phyloP scores from a whole-genome alignment of 2,113 vertebrate genomes.

The Rhodinocichla rosea region DNA sequence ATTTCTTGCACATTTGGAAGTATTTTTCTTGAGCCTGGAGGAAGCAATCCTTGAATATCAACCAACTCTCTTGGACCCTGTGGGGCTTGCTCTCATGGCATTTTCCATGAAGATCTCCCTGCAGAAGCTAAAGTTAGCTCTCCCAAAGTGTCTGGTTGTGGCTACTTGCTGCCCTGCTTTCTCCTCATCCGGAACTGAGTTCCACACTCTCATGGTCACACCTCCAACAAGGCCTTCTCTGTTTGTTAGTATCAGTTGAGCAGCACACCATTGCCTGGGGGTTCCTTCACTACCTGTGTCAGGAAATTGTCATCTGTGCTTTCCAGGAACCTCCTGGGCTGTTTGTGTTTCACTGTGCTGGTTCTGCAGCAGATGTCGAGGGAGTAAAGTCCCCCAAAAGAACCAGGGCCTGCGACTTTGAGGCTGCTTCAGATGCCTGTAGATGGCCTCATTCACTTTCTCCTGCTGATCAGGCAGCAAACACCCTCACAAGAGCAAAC shows the following conservation, averaged over 20 bases:
- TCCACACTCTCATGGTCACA: background rate
- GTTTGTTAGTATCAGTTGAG: background rate
- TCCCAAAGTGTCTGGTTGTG: background rate
- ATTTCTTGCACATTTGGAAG: background rate
- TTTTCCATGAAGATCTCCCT: background rate
- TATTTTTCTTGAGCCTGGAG: background rate
- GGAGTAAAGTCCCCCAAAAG: background rate
- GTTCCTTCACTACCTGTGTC: background rate
- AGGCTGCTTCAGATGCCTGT: background rate
- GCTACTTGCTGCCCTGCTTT: background rate
- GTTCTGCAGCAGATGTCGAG: background rate
- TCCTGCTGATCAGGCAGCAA: background rate
- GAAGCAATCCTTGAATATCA: background rate
- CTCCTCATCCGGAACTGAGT: background rate
- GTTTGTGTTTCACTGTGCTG: background rate
- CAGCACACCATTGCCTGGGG: background rate
- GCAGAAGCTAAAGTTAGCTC: background rate
- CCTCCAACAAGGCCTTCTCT: background rate
- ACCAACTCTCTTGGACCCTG: background rate
- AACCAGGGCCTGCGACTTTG: background rate
- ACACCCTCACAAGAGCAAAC: background rate
- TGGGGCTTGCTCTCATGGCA: background rate
- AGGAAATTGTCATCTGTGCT: background rate
- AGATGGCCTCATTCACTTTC: background rate
- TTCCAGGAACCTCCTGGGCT: background rate